phyloP scores from a whole-genome alignment of 2,113 vertebrate genomes.

The Neotoma lepida region DNA sequence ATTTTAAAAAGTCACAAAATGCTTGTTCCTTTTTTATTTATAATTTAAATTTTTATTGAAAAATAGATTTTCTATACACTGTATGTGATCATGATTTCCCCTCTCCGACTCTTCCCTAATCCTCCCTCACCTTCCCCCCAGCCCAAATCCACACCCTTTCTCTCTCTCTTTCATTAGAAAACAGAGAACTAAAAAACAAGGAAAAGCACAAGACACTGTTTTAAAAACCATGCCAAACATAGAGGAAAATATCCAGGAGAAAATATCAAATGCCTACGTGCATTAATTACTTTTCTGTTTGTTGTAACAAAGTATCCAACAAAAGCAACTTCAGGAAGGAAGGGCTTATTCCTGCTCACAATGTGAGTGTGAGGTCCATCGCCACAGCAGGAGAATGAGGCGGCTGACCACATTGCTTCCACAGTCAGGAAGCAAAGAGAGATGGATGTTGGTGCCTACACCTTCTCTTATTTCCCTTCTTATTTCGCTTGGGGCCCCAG shows the following conservation, averaged over 20 bases:
- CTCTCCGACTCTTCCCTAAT: not conserved
- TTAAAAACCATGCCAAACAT: slow-evolving; percentile 36
- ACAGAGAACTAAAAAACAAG: not conserved
- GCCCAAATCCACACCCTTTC: not conserved
- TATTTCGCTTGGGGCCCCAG: not conserved
- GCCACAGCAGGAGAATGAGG: too few relatives aligned
- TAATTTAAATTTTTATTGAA: not conserved
- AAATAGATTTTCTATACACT: not conserved
- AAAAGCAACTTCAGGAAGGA: not conserved
- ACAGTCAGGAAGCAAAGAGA: not conserved
- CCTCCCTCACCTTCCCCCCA: not conserved
- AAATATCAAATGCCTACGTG: not conserved
- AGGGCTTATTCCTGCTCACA: not conserved
- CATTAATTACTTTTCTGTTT: not conserved
- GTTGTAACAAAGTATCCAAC: not conserved
- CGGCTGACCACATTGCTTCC: not conserved
- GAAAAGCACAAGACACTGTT: not conserved
- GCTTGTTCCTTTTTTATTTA: not conserved
- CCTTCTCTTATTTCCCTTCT: not conserved
- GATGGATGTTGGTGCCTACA: accelerated
- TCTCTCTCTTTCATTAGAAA: not conserved
- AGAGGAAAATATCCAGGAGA: not conserved
- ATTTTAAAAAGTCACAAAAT: slow-evolving; percentile 44
- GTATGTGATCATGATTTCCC: not conserved
- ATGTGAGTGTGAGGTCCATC: not conserved